Conservation (phyloP, 2,888 invertebrate genomes). For the Tipula helvola region DNA sequence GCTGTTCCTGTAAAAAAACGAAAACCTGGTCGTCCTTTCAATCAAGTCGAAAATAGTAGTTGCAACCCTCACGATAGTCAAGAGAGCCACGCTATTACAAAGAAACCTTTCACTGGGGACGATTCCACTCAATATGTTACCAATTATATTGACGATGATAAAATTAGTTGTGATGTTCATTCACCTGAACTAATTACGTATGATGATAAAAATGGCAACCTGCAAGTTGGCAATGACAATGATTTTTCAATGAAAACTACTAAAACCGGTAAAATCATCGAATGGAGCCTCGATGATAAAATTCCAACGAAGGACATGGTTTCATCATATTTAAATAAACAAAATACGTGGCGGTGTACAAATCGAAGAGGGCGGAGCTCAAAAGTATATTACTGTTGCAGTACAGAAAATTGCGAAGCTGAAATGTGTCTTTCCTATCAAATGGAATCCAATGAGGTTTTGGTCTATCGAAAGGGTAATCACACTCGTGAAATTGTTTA, state of each 20-base stretch:
- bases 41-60: background rate
- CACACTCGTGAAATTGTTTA: background rate
- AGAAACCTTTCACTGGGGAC: too few relatives aligned
- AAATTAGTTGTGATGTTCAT: too few relatives aligned
- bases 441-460: background rate
- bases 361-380: background rate
- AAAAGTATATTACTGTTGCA: background rate
- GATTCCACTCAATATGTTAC: too few relatives aligned
- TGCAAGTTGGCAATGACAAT: too few relatives aligned
- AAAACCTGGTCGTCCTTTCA: background rate
- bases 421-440: background rate
- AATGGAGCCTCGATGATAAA: background rate
- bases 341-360: background rate
- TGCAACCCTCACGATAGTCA: background rate
- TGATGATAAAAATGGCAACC: background rate
- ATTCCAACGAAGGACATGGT: background rate
- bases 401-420: background rate
- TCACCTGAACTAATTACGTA: background rate
- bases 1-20: background rate
- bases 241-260: background rate
- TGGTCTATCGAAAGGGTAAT: background rate
- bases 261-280: background rate
- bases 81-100: too few relatives aligned
- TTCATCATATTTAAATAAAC: background rate
- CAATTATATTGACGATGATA: too few relatives aligned